A percentile compares a stretch with the other conserved stretches of the same genome.
These are phyloP conservation scores for Ibidorhyncha struthersii DNA, from an alignment of 2,113 vertebrate species.

Conservation along the genomic window DNA sequence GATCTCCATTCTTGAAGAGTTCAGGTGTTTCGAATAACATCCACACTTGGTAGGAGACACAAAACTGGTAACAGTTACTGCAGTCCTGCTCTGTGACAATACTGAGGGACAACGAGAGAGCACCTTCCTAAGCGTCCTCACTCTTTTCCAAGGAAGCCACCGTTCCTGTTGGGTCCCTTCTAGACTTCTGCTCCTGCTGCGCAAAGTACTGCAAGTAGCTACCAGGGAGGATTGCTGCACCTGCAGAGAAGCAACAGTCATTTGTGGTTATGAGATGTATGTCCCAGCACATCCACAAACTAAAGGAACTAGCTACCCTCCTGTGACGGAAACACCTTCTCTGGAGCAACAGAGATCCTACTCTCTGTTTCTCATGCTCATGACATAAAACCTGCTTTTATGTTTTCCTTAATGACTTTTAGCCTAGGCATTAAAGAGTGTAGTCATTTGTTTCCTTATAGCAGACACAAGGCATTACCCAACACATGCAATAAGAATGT, in stretches of 20 bases:
- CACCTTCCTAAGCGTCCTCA: background rate
- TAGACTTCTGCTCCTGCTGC: background rate
- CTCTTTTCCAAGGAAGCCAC: background rate
- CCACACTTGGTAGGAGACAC: background rate
- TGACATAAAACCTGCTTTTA: background rate
- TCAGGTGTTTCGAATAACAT: background rate
- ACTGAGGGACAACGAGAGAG: background rate
- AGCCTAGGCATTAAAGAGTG: background rate
- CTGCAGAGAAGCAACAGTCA: background rate
- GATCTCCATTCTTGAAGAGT: background rate
- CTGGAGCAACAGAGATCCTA: background rate
- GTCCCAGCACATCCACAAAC: background rate
- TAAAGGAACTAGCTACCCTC: background rate
- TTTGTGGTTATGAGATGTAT: background rate
- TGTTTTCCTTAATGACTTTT: background rate
- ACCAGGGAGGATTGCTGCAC: background rate
- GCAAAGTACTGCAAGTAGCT: background rate
- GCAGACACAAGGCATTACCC: background rate
- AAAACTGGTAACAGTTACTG: background rate
- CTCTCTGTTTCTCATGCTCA: background rate
- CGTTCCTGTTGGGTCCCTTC: background rate
- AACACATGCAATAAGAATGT: background rate
- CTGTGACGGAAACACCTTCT: background rate
- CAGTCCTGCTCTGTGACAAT: background rate
- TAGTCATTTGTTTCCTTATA: background rate